Conservation (phyloP, 92 coral and sea anemone genomes). For the Porites evermanni region DNA sequence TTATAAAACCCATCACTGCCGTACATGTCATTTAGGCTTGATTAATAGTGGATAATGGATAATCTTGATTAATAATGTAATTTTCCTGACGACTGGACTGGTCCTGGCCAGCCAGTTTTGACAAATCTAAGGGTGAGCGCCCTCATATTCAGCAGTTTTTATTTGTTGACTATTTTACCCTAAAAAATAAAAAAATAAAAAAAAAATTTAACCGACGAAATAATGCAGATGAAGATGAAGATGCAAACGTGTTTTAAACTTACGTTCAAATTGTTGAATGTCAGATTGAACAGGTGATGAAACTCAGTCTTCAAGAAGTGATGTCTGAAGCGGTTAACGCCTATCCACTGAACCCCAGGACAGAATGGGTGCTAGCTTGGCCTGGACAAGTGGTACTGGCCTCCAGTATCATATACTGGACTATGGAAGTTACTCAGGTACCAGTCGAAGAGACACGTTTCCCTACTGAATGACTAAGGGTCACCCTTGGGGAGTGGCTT, state of each 20-base stretch:
- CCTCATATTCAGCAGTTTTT: too few species aligned
- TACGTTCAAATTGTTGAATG: neutral
- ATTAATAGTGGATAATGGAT: too few species aligned
- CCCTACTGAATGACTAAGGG: neutral
- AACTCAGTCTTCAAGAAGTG: slow-evolving; percentile 91
- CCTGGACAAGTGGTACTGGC: slow-evolving; percentile 99
- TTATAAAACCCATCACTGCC: too few species aligned
- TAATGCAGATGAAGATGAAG: too few species aligned
- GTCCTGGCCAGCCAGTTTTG: too few species aligned
- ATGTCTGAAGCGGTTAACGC: slow-evolving; percentile 90
- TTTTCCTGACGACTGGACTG: too few species aligned
- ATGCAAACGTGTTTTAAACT: neutral
- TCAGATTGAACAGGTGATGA: slow-evolving; percentile 96
- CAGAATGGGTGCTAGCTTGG: slow-evolving; percentile 97
- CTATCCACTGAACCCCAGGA: slow-evolving; percentile 82
- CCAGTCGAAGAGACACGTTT: neutral
- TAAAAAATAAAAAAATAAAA: too few species aligned
- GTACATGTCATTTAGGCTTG: too few species aligned
- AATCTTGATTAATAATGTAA: too few species aligned
- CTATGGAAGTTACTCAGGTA: slow-evolving; percentile 94
- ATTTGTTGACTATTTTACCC: neutral
- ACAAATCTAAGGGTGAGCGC: too few species aligned
- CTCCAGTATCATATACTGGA: slow-evolving; percentile 95
- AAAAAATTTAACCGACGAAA: too few species aligned
- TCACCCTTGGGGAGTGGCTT: too few species aligned